A percentile compares a stretch with the other conserved stretches of the same genome.
Conservation (phyloP, 2,113 vertebrate genomes). For the Lophura nycthemera region DNA sequence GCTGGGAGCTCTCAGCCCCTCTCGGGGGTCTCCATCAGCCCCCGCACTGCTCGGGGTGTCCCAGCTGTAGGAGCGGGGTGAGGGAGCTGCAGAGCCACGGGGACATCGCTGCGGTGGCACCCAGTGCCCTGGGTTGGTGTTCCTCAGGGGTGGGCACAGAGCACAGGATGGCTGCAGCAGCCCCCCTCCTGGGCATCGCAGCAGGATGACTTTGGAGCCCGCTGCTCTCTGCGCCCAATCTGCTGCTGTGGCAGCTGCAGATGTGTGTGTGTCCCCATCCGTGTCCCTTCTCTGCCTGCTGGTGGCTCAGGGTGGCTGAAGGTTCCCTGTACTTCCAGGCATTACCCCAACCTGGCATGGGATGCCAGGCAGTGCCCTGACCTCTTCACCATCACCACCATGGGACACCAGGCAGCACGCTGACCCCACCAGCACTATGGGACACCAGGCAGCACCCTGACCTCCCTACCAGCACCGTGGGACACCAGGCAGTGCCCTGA, state of each 20-base stretch:
- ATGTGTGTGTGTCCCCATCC: too few species aligned
- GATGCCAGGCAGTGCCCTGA: too few species aligned
- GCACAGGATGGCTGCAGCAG: neutral
- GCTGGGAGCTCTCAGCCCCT: neutral
- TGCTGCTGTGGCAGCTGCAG: fast-evolving
- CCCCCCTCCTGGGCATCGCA: fast-evolving
- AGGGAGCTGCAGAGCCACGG: neutral
- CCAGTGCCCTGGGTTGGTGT: too few species aligned
- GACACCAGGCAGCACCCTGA: too few species aligned
- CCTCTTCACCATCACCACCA: too few species aligned
- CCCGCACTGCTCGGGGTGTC: fast-evolving
- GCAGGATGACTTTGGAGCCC: neutral
- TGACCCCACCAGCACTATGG: too few species aligned
- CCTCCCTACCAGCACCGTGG: too few species aligned
- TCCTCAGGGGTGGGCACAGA: neutral
- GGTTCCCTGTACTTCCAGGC: fast-evolving
- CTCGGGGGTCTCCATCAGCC: neutral
- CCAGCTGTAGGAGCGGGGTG: neutral
- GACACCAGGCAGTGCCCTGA: too few species aligned
- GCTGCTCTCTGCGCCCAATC: fast-evolving
- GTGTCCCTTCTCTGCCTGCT: fast-evolving
- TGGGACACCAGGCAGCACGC: too few species aligned
- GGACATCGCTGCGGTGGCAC: neutral
- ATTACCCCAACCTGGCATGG: too few species aligned
- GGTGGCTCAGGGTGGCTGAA: neutral